Evolutionary conservation across 2,113 vertebrate genomes (phyloP), one percentile per base, ranked within the genome.

Genomic region (Cariama cristata): DNA sequence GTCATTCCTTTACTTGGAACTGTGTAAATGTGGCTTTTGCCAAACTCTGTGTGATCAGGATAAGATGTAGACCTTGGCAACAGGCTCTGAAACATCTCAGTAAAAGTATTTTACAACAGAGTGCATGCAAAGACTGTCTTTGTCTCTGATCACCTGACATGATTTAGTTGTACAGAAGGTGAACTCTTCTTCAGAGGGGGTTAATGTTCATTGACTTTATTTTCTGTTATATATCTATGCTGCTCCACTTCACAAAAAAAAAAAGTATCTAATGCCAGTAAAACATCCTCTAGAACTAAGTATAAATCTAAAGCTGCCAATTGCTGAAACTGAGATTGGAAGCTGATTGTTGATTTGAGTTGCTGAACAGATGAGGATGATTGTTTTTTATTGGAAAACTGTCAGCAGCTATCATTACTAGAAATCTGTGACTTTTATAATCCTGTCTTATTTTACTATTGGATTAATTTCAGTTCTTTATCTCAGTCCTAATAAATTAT

Each of bases 341-440:
- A 81, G 64, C 86, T 68, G 80, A 49, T 63, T 49, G 86, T 93
- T 95, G 73, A 52, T 86, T 77, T 94, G 88, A 95, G 75, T 86
- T 91, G 88, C 68, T 4, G 11, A 95, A 53, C 86, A 96, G 96
- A 95, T 92, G 92, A 95, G 86, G 30, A 11, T 58, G 79, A 92
- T 93, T 93, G 86, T 44, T 79, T 84, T 79, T 93, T 72, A 85
- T 68, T 97, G 95, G 94, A 84, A 96, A 72, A 67, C 20, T 7
- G 47, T 96, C 93, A 91, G 77, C 49, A 82, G 52, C 84, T 81
- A 22, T 87, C 66, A 64, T 87, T 93, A 77, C 60, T 84, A 67
- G 56, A 92, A 95, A 95, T 93, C 79, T 91, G 72, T 67, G 76
- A 59, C 47, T 94, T 95, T 94, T 87, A 9, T 71, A 81, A 81